Base-by-base conservation (phyloP, 2,797 vertebrate genomes). In the Urophycis tenuis region DNA sequence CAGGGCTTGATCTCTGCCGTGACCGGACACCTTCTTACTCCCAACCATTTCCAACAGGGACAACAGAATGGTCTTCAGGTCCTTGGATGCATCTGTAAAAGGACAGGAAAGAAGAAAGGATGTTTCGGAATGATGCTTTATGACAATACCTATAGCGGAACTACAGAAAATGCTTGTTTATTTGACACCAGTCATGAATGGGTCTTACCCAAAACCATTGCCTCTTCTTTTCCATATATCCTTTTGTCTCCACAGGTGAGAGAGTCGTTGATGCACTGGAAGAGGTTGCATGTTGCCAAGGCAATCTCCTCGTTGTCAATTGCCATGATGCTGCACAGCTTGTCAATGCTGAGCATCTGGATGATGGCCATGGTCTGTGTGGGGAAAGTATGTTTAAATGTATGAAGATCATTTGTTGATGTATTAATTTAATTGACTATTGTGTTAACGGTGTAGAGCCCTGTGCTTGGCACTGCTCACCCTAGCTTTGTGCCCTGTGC, bases 1-100 rank as follows among this genome's bases (percentile, higher is more conserved):
- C 75, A 99, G 92, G 0, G 96, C 96, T 87, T 94, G 95, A 85
- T 99, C 98, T 87, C 97, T 92, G 35, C 98, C 97, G 69, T 95
- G 95, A 71, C 96, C 96, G 17, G 97, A 98, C 1, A 99, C 95
- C 17, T 94, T 97, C 85, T 95, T 96, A 83, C 89, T 96, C 29
- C 83, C 86, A 81, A 96, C 87, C 97, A 98, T 99, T 83, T 99
- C 96, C 79, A 99, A 87, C 81, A 99, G 92, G 41, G 91, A 90
- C 30, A 89, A 85, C 0, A 96, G 95, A 87, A 99, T 96, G 74
- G 91, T 92, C 89, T 92, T 97, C 83, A 98, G 76, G 80, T 98
- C 96, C 80, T 96, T 97, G 74, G 94, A 92, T 29, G 94, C 88
- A 81, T 99, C 98, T 99, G 86, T 67, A 79, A 1, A 77, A 39